These are phyloP conservation scores for Phoxinus phoxinus DNA, from an alignment of 2,113 vertebrate species.

Conservation along the genomic window DNA sequence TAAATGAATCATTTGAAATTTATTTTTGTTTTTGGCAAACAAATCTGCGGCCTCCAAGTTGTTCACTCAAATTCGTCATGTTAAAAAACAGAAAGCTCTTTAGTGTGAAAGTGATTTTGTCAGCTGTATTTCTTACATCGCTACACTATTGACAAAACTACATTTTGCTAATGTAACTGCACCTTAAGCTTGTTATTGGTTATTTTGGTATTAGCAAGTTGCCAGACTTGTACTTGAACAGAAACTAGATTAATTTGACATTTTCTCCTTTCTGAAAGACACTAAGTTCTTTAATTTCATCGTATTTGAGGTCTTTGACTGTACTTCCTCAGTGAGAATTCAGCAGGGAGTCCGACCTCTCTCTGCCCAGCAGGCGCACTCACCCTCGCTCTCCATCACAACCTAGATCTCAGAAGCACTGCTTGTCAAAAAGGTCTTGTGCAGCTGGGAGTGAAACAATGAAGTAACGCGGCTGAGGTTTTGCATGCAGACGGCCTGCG, in stretches of 20 bases:
- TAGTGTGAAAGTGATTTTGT: neutral
- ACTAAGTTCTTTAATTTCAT: neutral
- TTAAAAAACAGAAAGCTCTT: neutral
- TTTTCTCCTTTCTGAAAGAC: neutral
- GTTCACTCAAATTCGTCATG: neutral
- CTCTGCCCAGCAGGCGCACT: neutral
- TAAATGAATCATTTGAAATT: too few relatives aligned
- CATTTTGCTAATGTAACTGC: neutral
- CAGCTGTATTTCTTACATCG: neutral
- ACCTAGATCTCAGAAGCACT: slow-evolving; percentile 2
- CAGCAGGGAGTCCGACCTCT: neutral
- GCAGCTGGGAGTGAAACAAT: slow-evolving; percentile 29
- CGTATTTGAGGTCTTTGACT: neutral
- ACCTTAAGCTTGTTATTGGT: neutral
- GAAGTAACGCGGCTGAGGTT: slow-evolving; percentile 14
- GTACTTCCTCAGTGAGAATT: neutral
- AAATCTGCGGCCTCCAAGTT: neutral
- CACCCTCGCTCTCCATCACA: neutral
- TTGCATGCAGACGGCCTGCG: slow-evolving; percentile 34
- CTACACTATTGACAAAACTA: neutral
- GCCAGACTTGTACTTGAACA: neutral
- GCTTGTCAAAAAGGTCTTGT: slow-evolving; percentile 21
- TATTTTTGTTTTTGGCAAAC: too few relatives aligned
- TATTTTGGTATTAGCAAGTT: neutral
- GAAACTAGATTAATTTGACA: neutral